Evolutionary conservation across 2,888 invertebrate species (phyloP).

Genomic region (Rhaphigaster nebulosa): DNA sequence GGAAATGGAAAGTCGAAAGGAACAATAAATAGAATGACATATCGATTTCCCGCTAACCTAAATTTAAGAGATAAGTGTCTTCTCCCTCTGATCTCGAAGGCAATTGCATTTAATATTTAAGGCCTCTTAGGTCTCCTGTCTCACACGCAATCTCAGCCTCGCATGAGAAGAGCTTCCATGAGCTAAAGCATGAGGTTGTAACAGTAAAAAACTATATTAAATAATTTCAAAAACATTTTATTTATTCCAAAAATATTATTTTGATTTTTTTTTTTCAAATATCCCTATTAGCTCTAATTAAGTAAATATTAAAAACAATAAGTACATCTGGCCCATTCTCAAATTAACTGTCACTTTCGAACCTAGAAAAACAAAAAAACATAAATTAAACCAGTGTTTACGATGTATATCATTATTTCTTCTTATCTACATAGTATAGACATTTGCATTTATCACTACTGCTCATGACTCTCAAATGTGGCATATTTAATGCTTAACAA

Average conservation of each 20-base stretch:
- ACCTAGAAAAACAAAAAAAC: too few relatives aligned
- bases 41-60: slow-evolving; percentile 34
- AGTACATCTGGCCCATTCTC: too few relatives aligned
- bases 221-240: not conserved
- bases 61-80: slow-evolving; percentile 3
- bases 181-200: not conserved
- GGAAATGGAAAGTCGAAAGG: not conserved
- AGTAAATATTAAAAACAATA: not conserved
- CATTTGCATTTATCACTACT: too few relatives aligned
- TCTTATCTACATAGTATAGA: too few relatives aligned
- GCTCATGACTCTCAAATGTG: too few relatives aligned
- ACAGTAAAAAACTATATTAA: not conserved
- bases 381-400: too few relatives aligned
- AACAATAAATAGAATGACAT: slow-evolving; percentile 7
- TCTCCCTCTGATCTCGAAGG: slow-evolving; percentile 17
- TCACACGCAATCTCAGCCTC: not conserved
- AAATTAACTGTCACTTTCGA: too few relatives aligned
- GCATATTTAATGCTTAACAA: too few relatives aligned
- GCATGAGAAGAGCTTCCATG: not conserved
- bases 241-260: not conserved
- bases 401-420: too few relatives aligned
- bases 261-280: not conserved
- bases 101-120: slow-evolving; percentile 42
- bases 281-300: not conserved
- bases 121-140: not conserved